Evolutionary conservation across 2,113 vertebrate species (phyloP).

Genomic region (Geococcyx californianus): DNA sequence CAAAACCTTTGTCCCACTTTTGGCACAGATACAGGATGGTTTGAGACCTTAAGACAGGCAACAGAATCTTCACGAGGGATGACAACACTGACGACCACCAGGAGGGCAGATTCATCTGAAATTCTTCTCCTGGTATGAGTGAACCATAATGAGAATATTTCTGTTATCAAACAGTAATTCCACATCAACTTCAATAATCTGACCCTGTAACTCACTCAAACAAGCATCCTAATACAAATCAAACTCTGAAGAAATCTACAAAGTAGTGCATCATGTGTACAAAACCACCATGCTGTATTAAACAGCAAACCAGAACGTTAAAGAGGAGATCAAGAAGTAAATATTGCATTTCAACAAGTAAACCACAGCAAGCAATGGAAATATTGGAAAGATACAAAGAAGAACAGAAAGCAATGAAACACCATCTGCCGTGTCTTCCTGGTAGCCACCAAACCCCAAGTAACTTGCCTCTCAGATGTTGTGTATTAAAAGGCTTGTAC

Average conservation of each 20-base stretch:
- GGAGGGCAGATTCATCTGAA: constrained; percentile 72
- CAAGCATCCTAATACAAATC: background rate
- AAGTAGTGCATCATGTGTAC: background rate
- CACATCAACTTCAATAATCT: background rate
- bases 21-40: constrained; percentile 68
- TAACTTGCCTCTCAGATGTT: background rate
- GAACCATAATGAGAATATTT: constrained; percentile 3
- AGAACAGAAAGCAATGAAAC: background rate
- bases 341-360: background rate
- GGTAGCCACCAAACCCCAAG: background rate
- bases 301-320: background rate
- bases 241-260: background rate
- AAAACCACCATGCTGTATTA: background rate
- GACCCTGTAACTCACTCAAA: background rate
- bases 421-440: background rate
- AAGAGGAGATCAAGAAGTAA: background rate
- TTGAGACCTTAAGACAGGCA: constrained; percentile 74
- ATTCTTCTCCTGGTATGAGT: constrained; percentile 53
- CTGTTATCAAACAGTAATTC: background rate
- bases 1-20: constrained; percentile 76
- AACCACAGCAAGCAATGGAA: background rate
- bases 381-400: background rate
- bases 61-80: constrained; percentile 76
- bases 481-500: background rate
- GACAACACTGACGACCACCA: constrained; percentile 79